Conservation (phyloP, 2,113 vertebrate species). For the Podiceps cristatus region DNA sequence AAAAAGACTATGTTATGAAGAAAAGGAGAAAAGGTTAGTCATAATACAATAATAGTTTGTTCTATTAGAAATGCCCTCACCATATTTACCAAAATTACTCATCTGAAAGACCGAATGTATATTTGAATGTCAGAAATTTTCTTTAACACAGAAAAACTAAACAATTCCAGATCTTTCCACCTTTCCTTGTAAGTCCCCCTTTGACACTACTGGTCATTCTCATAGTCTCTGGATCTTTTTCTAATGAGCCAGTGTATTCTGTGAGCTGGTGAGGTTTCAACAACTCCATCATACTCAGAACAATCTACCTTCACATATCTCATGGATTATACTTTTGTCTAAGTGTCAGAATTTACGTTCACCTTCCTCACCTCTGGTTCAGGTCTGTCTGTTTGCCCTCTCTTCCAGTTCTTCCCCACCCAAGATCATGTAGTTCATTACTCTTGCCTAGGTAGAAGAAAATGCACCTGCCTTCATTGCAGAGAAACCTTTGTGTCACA, state of each 20-base stretch:
- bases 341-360: background rate
- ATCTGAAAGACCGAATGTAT: background rate
- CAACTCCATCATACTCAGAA: background rate
- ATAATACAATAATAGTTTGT: background rate
- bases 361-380: background rate
- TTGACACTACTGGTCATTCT: background rate
- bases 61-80: background rate
- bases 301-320: background rate
- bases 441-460: background rate
- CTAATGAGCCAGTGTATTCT: background rate
- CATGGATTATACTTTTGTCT: background rate
- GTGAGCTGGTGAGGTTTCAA: background rate
- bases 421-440: conserved; percentile 16
- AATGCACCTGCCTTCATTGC: background rate
- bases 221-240: background rate
- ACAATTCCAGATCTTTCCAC: background rate
- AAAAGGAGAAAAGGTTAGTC: background rate
- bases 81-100: background rate
- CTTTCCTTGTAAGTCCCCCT: background rate
- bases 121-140: background rate
- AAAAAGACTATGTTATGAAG: background rate
- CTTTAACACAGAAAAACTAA: background rate
- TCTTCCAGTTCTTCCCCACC: background rate
- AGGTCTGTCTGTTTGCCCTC: background rate
- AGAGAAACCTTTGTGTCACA: background rate